Conservation (phyloP, 1,140 invertebrate species). For the Plutomurus gul region DNA sequence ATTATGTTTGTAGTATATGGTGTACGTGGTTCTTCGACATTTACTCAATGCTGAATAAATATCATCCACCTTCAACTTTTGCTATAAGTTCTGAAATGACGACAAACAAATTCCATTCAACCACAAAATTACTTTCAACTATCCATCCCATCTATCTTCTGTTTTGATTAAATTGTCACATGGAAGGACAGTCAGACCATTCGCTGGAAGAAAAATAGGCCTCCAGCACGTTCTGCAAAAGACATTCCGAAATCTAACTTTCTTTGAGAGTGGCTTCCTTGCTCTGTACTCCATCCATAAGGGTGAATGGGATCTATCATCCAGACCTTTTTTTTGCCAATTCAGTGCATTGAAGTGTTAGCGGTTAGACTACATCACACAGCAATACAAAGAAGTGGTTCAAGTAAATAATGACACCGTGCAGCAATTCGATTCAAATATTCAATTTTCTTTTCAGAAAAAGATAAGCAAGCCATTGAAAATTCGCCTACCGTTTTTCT, state of each 20-base stretch:
- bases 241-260: background rate
- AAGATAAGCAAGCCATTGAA: background rate
- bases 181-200: background rate
- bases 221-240: background rate
- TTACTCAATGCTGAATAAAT: background rate
- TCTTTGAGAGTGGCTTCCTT: background rate
- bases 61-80: background rate
- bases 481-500: slow-evolving; percentile 59
- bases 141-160: background rate
- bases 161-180: slow-evolving; percentile 3
- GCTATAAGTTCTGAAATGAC: background rate
- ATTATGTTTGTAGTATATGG: too few relatives aligned
- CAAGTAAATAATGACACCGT: background rate
- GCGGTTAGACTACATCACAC: too few relatives aligned
- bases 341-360: too few relatives aligned
- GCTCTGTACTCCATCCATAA: background rate
- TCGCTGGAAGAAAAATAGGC: background rate
- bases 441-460: background rate
- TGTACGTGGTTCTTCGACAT: too few relatives aligned
- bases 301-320: too few relatives aligned
- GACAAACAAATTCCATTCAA: slow-evolving; percentile 3
- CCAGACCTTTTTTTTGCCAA: too few relatives aligned
- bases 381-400: background rate
- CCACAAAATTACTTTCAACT: slow-evolving; percentile 2
- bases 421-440: background rate